Conservation (phyloP, 2,797 vertebrate species). For the Melanotaenia trifasciata region DNA sequence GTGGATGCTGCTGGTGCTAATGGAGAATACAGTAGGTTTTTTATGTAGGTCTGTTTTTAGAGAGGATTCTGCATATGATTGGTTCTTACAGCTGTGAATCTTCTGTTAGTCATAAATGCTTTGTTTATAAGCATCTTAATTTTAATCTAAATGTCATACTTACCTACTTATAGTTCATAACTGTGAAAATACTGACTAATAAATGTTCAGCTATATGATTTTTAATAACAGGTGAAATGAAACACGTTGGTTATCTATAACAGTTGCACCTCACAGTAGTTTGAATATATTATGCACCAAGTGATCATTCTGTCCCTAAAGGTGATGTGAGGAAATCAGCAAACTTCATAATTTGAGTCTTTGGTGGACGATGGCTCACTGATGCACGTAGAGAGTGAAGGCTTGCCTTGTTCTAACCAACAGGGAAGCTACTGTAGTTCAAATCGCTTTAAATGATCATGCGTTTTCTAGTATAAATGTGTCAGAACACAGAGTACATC, state of each 20-base stretch:
- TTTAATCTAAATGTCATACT: too few species aligned
- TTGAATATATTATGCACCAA: background rate
- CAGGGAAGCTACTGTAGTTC: background rate
- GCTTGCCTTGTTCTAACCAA: background rate
- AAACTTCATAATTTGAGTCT: background rate
- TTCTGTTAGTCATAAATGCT: constrained; percentile 4
- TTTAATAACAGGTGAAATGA: too few species aligned
- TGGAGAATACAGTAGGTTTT: constrained; percentile 43
- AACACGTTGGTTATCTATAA: too few species aligned
- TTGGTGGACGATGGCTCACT: background rate
- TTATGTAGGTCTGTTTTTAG: background rate
- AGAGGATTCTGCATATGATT: constrained; percentile 7
- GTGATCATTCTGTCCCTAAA: background rate
- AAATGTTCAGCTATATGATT: background rate
- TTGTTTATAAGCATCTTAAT: background rate
- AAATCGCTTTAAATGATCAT: background rate
- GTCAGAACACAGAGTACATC: background rate
- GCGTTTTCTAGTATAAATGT: background rate
- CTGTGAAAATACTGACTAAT: background rate
- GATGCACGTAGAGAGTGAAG: background rate
- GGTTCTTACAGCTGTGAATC: background rate
- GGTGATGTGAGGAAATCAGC: too few species aligned
- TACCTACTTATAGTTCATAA: too few species aligned
- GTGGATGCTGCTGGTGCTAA: constrained; percentile 27
- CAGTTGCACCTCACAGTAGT: too few species aligned